Evolutionary conservation across 2,797 vertebrate species (phyloP).

Genomic region (Pristis pectinata): DNA sequence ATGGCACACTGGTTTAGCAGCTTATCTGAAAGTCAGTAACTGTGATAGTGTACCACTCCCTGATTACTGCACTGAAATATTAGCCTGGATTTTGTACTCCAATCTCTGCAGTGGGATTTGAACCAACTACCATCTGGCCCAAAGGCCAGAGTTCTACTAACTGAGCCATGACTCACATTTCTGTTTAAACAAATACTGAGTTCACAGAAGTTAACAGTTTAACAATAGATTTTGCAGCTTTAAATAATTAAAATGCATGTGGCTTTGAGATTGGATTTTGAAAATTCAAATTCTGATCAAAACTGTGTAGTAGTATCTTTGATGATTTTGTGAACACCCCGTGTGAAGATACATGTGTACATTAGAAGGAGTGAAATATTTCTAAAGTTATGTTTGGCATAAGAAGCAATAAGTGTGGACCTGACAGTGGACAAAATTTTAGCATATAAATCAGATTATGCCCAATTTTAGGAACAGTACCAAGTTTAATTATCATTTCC

Average conservation of each 20-base stretch:
- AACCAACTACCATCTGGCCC: neutral
- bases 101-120: neutral
- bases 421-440: no score
- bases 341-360: neutral
- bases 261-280: neutral
- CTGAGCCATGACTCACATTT: neutral
- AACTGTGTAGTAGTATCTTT: neutral
- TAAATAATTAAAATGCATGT: neutral
- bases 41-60: neutral
- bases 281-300: neutral
- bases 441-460: no score
- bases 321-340: neutral
- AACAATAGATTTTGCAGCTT: neutral
- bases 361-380: neutral
- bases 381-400: neutral
- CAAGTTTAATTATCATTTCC: no score
- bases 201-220: neutral
- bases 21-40: neutral
- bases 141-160: neutral
- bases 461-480: no score
- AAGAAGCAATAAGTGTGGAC: neutral
- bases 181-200: neutral
- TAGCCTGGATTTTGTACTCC: neutral
- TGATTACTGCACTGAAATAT: neutral
- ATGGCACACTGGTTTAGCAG: neutral